Base-by-base conservation (phyloP, 2,797 vertebrate species). In the Sus cebifrons region DNA sequence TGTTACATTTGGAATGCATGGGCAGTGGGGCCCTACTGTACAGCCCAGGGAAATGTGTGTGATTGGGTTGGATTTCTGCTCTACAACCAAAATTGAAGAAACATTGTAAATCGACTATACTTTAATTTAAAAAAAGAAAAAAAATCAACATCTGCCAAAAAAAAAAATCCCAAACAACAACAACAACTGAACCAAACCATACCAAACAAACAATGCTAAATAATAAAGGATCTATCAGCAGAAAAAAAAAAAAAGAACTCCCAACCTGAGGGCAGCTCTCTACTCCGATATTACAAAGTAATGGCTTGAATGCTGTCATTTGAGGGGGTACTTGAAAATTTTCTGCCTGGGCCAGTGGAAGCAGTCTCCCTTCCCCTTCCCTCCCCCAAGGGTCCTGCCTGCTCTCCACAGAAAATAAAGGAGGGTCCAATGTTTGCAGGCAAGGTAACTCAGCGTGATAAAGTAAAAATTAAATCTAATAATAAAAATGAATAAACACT, bases 391-490 rank as follows among this genome's bases (percentile, higher is more conserved):
- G 65, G 36, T 52, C 29, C 18, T 89, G 16, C 17, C 25, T 23
- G 77, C 25, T 85, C 62, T 29, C 12, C 10, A 44, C 1, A 74
- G 64, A 67, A 89, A 81, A 52, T 9, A 82, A 91, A 83, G 20
- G 18, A 44, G 12, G 64, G 20, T 29, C 56, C 15, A 93, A 73
- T 71, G 79, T 78, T 86, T 25, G 88, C 27, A 89, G 32, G 3
- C 14, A 86, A 88, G 32, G 56, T 82, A 84, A 52, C 2, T 36
- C 10, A 77, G 82, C 52, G 60, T 6, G 64, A 44, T 79, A 56
- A 93, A 94, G 32, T 70, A 20, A 92, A 77, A 94, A 77, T 71
- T 68, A 67, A 83, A 83, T 44, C 21, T 95, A 44, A 91, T 93
- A 91, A 81, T 93, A 78, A 88, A 67, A 68, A 70, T 65, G 56